phyloP scores from a whole-genome alignment of 2,888 invertebrate genomes.

The Heliconius hortense region DNA sequence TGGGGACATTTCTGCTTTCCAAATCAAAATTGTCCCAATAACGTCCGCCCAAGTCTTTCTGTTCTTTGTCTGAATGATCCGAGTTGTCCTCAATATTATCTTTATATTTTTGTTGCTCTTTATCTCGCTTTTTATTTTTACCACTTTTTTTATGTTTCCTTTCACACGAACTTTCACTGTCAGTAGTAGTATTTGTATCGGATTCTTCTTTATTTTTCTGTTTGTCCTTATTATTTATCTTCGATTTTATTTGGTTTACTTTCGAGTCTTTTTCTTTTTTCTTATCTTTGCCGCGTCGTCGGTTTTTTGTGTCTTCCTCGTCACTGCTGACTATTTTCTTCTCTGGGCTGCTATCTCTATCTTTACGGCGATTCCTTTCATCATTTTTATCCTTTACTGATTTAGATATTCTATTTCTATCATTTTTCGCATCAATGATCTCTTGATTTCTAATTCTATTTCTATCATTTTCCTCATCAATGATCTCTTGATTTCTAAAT shows the following conservation, averaged over 20 bases:
- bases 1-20: constrained; percentile 36
- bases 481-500: not conserved
- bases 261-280: not conserved
- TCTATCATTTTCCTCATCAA: not conserved
- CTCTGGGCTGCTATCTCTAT: constrained; percentile 25
- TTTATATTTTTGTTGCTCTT: not conserved
- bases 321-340: constrained; percentile 24
- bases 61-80: not conserved
- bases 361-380: constrained; percentile 12
- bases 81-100: not conserved
- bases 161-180: constrained; percentile 28
- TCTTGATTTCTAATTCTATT: constrained; percentile 8
- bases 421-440: not conserved
- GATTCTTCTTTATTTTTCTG: constrained; percentile 44
- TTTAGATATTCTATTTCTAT: constrained; percentile 15
- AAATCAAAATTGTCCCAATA: constrained; percentile 56
- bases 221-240: constrained; percentile 33
- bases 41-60: constrained; percentile 41
- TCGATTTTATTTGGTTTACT: constrained; percentile 11
- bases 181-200: constrained; percentile 30
- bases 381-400: constrained; percentile 15
- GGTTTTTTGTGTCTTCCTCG: constrained; percentile 18
- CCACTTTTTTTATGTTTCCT: not conserved
- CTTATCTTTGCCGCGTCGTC: constrained; percentile 18
- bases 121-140: not conserved